A percentile compares a stretch with the other conserved stretches of the same genome.
Conservation (phyloP, 1,140 invertebrate genomes). For the Battus philenor region DNA sequence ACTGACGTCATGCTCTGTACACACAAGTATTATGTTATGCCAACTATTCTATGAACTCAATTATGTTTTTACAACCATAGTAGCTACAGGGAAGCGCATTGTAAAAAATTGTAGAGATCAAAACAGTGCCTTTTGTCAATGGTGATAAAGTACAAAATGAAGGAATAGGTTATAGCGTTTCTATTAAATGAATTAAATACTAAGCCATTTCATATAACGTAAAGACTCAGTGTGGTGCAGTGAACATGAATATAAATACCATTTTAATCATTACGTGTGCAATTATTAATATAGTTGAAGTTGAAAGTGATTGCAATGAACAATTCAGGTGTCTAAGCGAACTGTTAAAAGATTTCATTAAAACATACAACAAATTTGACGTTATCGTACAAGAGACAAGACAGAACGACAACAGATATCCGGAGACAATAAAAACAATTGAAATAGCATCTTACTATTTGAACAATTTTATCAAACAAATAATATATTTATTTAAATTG, state of each 20-base stretch:
- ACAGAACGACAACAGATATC: background rate
- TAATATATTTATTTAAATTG: constrained; percentile 1
- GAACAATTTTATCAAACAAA: constrained; percentile 2
- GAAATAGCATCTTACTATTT: constrained; percentile 6
- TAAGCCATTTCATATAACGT: constrained; percentile 18
- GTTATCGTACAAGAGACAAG: constrained; percentile 8
- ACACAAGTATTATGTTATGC: too few species aligned
- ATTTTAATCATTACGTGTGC: constrained; percentile 19
- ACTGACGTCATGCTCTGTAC: too few species aligned
- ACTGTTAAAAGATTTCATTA: constrained; percentile 18
- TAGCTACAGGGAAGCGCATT: too few species aligned
- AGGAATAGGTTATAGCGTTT: background rate
- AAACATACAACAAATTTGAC: constrained; percentile 20
- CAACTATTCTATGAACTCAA: too few species aligned
- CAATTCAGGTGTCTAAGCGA: constrained; percentile 21
- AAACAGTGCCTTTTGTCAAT: background rate
- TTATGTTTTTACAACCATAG: too few species aligned
- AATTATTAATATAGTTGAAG: constrained; percentile 3
- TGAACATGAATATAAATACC: constrained; percentile 18
- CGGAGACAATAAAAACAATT: background rate
- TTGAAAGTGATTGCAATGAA: constrained; percentile 20
- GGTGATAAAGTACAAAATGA: background rate
- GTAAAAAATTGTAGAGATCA: too few species aligned
- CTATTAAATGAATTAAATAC: background rate
- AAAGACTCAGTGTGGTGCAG: constrained; percentile 11